phyloP scores from a whole-genome alignment of 2,113 vertebrate genomes.

The Brachypodius melanocephalos region DNA sequence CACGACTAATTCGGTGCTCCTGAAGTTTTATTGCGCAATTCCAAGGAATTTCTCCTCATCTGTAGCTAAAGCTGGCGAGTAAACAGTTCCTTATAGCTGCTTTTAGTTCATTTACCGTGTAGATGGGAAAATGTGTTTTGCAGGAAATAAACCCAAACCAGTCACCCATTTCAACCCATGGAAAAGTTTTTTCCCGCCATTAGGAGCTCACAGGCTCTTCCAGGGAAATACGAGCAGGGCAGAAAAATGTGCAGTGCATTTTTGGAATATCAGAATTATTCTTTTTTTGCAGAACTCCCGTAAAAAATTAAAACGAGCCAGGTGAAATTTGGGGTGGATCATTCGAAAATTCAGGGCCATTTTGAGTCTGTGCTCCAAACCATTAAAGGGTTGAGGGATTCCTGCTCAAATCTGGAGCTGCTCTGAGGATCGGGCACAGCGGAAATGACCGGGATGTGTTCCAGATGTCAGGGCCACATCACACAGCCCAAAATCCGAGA shows the following conservation, averaged over 20 bases:
- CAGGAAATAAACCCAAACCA: not conserved
- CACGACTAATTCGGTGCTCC: not conserved
- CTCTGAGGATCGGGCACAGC: rapidly evolving
- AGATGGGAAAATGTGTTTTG: not conserved
- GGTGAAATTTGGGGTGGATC: not conserved
- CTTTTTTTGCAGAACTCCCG: not conserved
- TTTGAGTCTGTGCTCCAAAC: not conserved
- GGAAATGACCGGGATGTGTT: not conserved
- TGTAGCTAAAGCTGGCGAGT: not conserved
- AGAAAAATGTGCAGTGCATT: not conserved
- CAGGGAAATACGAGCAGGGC: not conserved
- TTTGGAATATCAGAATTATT: not conserved
- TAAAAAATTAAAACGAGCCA: not conserved
- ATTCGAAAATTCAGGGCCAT: not conserved
- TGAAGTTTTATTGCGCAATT: not conserved
- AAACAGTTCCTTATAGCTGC: not conserved
- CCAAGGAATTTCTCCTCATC: not conserved
- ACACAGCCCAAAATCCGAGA: not conserved
- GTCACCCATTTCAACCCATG: not conserved
- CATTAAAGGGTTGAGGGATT: not conserved
- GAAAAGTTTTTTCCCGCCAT: not conserved
- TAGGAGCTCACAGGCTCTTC: not conserved
- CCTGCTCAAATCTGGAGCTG: not conserved
- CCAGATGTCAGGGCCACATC: not conserved
- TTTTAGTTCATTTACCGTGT: not conserved